Percentiles rank a stretch among this genome's conserved stretches.
These are phyloP conservation scores for Ataeniobius toweri DNA, from an alignment of 2,797 vertebrate species.

Conservation along the genomic window DNA sequence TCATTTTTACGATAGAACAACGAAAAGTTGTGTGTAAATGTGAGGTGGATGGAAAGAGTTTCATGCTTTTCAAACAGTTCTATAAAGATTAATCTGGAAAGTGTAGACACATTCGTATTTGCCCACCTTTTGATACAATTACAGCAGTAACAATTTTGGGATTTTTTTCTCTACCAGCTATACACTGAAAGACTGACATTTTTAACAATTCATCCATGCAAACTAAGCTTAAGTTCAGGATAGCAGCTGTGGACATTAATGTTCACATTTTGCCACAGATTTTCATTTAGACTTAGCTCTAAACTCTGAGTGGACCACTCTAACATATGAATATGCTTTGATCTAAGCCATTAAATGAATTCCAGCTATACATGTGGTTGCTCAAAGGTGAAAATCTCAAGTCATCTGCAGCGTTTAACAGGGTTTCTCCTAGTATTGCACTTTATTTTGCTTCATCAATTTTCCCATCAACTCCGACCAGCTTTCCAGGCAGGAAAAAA, in stretches of 20 bases:
- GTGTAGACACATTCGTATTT: not conserved
- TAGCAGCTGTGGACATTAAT: no score
- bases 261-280: no score
- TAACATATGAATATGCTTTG: not conserved
- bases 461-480: not conserved
- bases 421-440: not conserved
- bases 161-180: not conserved
- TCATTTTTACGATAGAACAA: no score
- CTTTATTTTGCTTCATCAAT: not conserved
- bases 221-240: constrained; percentile 47
- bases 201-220: constrained; percentile 60
- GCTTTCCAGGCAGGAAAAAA: not conserved
- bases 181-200: constrained; percentile 60
- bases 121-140: not conserved
- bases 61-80: not conserved
- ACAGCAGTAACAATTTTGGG: not conserved
- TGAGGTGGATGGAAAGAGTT: not conserved
- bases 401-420: no score
- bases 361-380: not conserved
- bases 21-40: no score
- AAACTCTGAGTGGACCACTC: not conserved
- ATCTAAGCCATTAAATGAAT: not conserved
- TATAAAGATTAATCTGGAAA: not conserved
- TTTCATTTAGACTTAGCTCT: no score
- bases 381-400: not conserved